Percentiles rank a stretch among this genome's conserved stretches.
Evolutionary conservation across 1,140 invertebrate genomes (phyloP).

Genomic region (Campoletis sonorensis): DNA sequence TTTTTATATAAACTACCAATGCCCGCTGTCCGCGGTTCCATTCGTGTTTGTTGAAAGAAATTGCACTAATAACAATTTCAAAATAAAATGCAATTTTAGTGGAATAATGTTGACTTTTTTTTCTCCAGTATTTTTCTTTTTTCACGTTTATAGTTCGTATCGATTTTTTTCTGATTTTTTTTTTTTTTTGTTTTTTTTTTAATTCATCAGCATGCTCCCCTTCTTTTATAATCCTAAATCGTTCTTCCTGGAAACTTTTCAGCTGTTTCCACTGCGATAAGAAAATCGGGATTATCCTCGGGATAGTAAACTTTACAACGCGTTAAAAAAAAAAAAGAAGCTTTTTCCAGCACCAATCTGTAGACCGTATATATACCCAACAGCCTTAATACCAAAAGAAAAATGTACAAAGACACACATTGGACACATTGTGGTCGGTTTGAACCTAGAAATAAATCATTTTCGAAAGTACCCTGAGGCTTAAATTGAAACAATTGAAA

Average conservation of each 20-base stretch:
- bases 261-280: conserved; percentile 20
- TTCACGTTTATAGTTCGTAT: not conserved
- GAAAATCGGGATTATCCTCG: conserved; percentile 15
- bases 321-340: not conserved
- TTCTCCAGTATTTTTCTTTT: not conserved
- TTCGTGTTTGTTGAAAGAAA: too few species aligned
- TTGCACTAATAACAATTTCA: too few species aligned
- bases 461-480: too few species aligned
- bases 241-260: not conserved
- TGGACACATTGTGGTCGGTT: too few species aligned
- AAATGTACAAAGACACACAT: too few species aligned
- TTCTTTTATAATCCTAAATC: not conserved
- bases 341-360: not conserved
- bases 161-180: not conserved
- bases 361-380: not conserved
- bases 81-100: too few species aligned
- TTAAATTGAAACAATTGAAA: too few species aligned
- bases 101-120: not conserved
- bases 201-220: not conserved
- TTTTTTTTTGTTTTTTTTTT: not conserved
- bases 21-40: too few species aligned
- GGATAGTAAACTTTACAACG: conserved; percentile 1
- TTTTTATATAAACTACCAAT: too few species aligned
- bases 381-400: too few species aligned
- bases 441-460: too few species aligned